Percentiles rank a stretch among this genome's conserved stretches.
These are phyloP conservation scores for Oscheius sp. DNA, from an alignment of 2,888 invertebrate species.

Conservation along the genomic window DNA sequence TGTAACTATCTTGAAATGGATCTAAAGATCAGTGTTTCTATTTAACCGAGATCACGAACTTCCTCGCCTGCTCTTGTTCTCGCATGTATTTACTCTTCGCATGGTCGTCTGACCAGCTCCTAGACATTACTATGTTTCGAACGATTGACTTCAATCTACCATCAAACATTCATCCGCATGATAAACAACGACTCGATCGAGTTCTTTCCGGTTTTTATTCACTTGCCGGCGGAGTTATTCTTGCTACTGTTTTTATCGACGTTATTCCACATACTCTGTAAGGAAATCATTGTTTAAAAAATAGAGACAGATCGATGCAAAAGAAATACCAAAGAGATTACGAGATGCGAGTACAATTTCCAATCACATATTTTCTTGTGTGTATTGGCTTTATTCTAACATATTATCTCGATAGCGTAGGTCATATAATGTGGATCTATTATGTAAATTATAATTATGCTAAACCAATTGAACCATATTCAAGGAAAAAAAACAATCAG, in stretches of 20 bases:
- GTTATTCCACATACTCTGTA: slow-evolving; percentile 13
- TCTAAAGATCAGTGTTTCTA: too few species aligned
- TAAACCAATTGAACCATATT: too few species aligned
- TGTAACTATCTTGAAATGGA: neutral
- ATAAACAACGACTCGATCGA: neutral
- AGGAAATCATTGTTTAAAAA: neutral
- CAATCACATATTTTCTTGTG: neutral
- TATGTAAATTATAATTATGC: neutral
- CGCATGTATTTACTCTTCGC: neutral
- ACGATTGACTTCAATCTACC: too few species aligned
- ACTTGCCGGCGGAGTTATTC: slow-evolving; percentile 6
- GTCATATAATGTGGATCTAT: neutral
- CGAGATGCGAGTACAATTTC: neutral
- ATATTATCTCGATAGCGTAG: neutral
- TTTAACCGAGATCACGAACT: too few species aligned
- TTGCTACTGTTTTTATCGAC: slow-evolving; percentile 10
- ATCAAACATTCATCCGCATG: too few species aligned
- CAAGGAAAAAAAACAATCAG: too few species aligned
- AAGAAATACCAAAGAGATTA: neutral
- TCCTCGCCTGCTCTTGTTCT: neutral
- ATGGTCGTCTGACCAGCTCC: too few species aligned
- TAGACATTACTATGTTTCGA: too few species aligned
- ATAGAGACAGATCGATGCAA: neutral
- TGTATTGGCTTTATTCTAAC: neutral
- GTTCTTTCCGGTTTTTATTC: slow-evolving; percentile 1